Base-by-base conservation (phyloP, 1,140 invertebrate genomes). In the Oedothorax gibbosus region DNA sequence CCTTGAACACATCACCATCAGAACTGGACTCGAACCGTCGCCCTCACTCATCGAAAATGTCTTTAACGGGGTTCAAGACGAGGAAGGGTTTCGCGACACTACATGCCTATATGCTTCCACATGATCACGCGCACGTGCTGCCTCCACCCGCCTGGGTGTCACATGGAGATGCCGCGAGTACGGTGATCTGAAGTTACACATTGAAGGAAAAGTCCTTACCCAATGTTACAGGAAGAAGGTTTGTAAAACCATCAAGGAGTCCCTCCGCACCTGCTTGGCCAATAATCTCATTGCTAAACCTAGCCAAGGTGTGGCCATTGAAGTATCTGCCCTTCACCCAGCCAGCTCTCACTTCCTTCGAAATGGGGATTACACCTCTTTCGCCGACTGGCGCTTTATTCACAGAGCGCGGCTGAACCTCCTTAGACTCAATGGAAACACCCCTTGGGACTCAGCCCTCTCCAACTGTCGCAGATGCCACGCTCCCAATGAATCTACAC, bases 191-290 rank as follows among this genome's bases (percentile, higher is more conserved):
- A 0, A 4, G 2, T 6, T 64, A 3, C 2, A 50, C 73, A 15
- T 12, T 15, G 2, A 62, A 12, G 57, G 2, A 11, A 0, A 5
- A 11, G 0, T 6, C 51, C 10, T 49, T 20, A 14, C 7, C 7
- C 72, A 2, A 15, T 7, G 0, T n/a, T 20, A n/a, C 8, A 9
- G 9, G 3, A 7, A 3, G 0, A 0, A 18, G 12, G 2, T 51
- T 15, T 0, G 10, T 8, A 20, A 11, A 6, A 4, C 12, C 4
- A 6, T 18, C 0, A 21, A n/a, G 5, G 9, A 0, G 0, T 35
- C 7, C 9, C 10, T 57, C 0, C 14, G 18, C 0, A 0, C 51
- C 9, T 51, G n/a, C 15, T 0, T 21, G 15, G 5, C n/a, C 11
- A 12, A 50, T 11, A 18, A 7, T 4, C 21, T 77, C 0, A 5